A percentile compares a stretch with the other conserved stretches of the same genome.
These are phyloP conservation scores for Mustelus asterias DNA, from an alignment of 2,113 vertebrate genomes.

Conservation along the genomic window DNA sequence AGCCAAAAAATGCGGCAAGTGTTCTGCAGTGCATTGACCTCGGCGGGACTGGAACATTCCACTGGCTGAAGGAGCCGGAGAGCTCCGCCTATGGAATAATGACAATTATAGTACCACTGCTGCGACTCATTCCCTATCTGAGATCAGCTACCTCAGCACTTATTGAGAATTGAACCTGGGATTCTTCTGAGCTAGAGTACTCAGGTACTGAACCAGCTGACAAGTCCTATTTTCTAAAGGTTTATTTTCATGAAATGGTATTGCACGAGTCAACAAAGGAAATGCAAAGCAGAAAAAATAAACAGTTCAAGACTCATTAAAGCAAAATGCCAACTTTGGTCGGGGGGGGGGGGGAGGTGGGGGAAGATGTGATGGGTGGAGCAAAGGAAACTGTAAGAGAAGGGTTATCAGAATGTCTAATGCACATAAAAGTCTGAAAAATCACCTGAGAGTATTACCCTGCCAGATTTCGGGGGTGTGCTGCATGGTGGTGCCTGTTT, in stretches of 20 bases:
- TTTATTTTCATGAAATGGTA: neutral
- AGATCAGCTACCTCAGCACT: neutral
- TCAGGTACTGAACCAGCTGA: neutral
- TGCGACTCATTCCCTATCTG: neutral
- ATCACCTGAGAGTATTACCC: neutral
- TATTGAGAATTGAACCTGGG: neutral
- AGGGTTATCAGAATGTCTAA: neutral
- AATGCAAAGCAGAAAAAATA: neutral
- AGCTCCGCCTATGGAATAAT: neutral
- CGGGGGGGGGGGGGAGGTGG: neutral
- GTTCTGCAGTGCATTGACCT: no score
- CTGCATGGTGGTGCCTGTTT: neutral
- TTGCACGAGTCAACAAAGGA: neutral
- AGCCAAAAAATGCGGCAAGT: no score
- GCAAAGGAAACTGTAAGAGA: neutral
- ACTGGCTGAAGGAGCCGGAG: no score
- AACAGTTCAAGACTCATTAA: neutral
- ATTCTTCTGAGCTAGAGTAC: neutral
- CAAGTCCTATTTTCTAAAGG: neutral
- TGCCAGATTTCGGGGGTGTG: neutral
- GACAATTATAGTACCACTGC: neutral
- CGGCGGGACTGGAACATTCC: no score
- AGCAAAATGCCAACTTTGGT: neutral
- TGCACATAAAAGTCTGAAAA: neutral
- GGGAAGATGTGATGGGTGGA: neutral